These are phyloP conservation scores for Agelaius tricolor DNA, from an alignment of 2,113 vertebrate genomes.

Conservation along the genomic window DNA sequence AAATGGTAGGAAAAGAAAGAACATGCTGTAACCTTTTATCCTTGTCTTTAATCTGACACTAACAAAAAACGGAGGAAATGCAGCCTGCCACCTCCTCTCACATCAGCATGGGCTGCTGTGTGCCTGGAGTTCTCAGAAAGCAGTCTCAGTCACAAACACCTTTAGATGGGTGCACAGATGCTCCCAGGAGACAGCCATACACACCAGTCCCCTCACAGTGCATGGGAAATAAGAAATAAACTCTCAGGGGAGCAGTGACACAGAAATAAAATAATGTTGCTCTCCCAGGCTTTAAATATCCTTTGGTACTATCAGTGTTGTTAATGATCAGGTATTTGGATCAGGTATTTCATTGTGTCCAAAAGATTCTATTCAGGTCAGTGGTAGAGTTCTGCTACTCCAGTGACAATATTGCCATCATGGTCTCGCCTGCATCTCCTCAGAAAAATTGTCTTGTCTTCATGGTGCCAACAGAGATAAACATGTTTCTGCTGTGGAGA, in stretches of 20 bases:
- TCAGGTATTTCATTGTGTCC: neutral
- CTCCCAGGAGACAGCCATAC: neutral
- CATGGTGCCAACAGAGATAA: neutral
- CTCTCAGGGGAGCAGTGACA: neutral
- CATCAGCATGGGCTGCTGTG: neutral
- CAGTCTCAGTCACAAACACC: neutral
- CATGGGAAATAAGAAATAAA: neutral
- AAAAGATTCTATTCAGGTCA: neutral
- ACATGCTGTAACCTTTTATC: constrained; percentile 60
- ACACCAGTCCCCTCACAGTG: neutral
- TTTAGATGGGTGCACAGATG: neutral
- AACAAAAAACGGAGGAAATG: neutral
- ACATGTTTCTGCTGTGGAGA: neutral
- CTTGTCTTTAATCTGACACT: constrained; percentile 55
- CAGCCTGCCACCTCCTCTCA: constrained; percentile 16
- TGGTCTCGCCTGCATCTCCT: fast-evolving
- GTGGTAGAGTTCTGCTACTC: neutral
- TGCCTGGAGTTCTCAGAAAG: neutral
- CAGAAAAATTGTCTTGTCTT: neutral
- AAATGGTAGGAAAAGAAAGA: constrained; percentile 39
- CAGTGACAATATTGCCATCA: neutral
- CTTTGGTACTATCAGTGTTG: neutral
- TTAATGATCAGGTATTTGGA: neutral
- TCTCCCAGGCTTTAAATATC: neutral
- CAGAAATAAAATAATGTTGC: neutral